Base-by-base conservation (phyloP, 2,113 vertebrate genomes). In the Xenopus borealis region DNA sequence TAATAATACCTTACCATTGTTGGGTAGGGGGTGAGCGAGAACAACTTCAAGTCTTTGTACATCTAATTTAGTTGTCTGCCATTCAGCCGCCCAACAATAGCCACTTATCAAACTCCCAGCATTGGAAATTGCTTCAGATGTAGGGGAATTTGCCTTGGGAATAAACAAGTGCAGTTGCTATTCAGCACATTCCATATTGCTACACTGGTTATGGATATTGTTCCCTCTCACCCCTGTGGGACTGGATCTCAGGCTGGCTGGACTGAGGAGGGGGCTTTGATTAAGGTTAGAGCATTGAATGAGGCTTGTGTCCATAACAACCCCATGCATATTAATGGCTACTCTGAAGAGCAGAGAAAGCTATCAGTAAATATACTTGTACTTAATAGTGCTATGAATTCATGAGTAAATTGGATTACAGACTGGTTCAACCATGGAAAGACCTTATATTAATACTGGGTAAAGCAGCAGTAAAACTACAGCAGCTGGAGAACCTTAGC, bases 271-370 rank as follows among this genome's bases (percentile, higher is more conserved):
- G 20, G 45, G 66, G 27, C 17, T 19, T 33, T 18, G 66, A 63
- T 14, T 53, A 64, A 40, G 3, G 64, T 58, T 45, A 55, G 19
- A 47, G 64, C 11, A 27, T 13, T 40, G 33, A 6, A 40, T 40
- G 33, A 40, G 5, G 33, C 33, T 45, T 40, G 73, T 75, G 73
- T 69, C 66, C 58, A 75, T 75, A 76, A 76, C 66, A 76, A 63
- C 46, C 47, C 61, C 74, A 69, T 64, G 67, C 67, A 76, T 76
- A 69, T 57, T 63, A 76, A 76, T 55, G 73, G 30, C 14, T n/a
- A 23, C 17, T 17, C 13, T 55, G 20, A 69, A 53, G 66, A 69
- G 47, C 52, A 23, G 18, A 23, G 18, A 17, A 59, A 45, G 50
- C 55, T 64, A 76, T 64, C 19, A 45, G 66, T 53, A n/a, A 66